Conservation (phyloP, 2,797 vertebrate genomes). For the Podargus strigoides region DNA sequence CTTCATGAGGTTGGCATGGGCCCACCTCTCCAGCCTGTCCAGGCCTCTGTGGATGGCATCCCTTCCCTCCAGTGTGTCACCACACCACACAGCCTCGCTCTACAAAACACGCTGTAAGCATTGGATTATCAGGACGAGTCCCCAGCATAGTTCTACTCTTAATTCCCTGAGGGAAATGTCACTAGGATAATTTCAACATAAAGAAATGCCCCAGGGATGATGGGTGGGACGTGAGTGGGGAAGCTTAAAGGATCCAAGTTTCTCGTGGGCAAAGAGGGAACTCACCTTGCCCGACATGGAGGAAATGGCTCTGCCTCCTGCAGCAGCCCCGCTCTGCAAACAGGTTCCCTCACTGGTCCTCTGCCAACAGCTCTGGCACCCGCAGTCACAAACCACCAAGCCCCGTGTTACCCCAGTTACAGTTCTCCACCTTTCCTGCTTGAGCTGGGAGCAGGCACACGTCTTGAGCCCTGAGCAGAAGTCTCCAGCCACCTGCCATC, state of each 20-base stretch:
- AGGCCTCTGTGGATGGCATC: too few species aligned
- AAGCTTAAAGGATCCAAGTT: background rate
- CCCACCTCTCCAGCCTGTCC: too few species aligned
- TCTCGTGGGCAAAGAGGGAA: background rate
- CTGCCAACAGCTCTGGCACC: conserved; percentile 61
- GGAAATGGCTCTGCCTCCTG: conserved; percentile 76
- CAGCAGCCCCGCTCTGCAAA: conserved; percentile 79
- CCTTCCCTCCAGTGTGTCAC: too few species aligned
- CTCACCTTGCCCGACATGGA: conserved; percentile 78
- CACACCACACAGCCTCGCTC: too few species aligned
- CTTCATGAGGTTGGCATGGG: too few species aligned
- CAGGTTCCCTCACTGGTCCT: conserved; percentile 68
- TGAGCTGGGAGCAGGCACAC: background rate
- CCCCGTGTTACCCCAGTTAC: background rate
- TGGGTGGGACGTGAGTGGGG: background rate
- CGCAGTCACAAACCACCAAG: background rate
- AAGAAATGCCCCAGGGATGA: background rate
- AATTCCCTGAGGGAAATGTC: background rate
- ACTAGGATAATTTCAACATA: background rate
- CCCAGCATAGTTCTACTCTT: background rate
- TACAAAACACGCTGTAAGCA: background rate
- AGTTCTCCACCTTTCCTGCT: background rate
- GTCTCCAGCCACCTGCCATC: background rate
- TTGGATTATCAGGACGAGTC: background rate
- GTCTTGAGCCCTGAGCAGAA: background rate